Conservation (phyloP, 2,797 vertebrate genomes). For the Moxostoma hubbsi region DNA sequence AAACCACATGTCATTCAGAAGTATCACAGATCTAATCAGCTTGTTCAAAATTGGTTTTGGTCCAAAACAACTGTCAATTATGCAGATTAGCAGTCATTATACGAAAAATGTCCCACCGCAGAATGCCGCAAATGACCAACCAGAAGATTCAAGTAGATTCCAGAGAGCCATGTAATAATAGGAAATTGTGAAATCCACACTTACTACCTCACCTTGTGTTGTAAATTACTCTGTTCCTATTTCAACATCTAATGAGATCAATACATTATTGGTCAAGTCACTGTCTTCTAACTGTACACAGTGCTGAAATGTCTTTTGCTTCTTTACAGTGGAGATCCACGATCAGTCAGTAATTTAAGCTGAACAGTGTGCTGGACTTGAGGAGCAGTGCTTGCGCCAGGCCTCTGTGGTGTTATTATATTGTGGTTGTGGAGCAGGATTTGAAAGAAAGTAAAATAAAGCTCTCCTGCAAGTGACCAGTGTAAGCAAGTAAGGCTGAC, state of each 20-base stretch:
- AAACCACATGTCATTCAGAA: too few relatives aligned
- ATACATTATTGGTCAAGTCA: too few relatives aligned
- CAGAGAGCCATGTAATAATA: too few relatives aligned
- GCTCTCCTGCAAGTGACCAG: slow-evolving; percentile 64
- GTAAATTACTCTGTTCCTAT: background rate
- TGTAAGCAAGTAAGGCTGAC: slow-evolving; percentile 61
- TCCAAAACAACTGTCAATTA: too few relatives aligned
- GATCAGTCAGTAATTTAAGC: background rate
- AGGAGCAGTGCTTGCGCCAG: slow-evolving; percentile 53
- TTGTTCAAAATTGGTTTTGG: too few relatives aligned
- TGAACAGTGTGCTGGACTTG: slow-evolving; percentile 44
- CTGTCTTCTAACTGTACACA: background rate
- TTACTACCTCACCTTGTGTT: background rate
- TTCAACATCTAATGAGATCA: too few relatives aligned
- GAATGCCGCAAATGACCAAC: too few relatives aligned
- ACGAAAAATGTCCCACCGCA: too few relatives aligned
- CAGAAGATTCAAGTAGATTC: too few relatives aligned
- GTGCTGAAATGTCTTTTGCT: background rate
- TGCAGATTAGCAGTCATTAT: too few relatives aligned
- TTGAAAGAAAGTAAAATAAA: slow-evolving; percentile 68
- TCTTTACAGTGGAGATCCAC: background rate
- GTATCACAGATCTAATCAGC: too few relatives aligned
- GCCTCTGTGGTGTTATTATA: slow-evolving; percentile 67
- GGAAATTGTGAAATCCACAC: too few relatives aligned
- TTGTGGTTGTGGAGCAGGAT: slow-evolving; percentile 64